Evolutionary conservation across 2,113 vertebrate species (phyloP), one percentile per base, ranked within the genome.

Genomic region (Crotalus helleri): DNA sequence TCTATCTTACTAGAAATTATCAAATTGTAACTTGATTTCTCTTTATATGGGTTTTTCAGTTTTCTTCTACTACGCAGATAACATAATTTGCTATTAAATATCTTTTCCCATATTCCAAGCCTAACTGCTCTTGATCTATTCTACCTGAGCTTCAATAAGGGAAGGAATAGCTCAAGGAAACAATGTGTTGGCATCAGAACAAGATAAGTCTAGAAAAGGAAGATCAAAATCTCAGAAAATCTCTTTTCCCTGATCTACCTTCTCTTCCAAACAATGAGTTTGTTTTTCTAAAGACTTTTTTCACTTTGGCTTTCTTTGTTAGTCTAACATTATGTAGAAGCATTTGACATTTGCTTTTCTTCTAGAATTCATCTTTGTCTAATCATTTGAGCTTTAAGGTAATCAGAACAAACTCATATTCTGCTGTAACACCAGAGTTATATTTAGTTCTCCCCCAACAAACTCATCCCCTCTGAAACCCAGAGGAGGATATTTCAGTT

Each of bases 221-320:
- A n/a, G 94, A 13, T n/a, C 21, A 88, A 91, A 23, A 81, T 29
- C 49, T n/a, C 55, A 51, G 81, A 91, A 91, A 58, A 86, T 39
- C 49, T 54, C 19, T 10, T 81, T 91, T 90, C 61, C 17, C 46
- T 33, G 10, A 4, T 10, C 26, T 54, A 69, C 10, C 61, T 54
- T 69, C 51, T 69, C 17, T 69, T 91, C 46, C n/a, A 29, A 51
- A 69, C 69, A 95, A 87, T 92, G 93, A 85, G 8, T 90, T 57
- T 88, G 93, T 92, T 57, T 44, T 85, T 4, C 81, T 93, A 89
- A 29, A 93, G 26, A 29, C 58, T 94, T 58, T 92, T 17, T 54
- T 95, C 94, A 92, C 81, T 95, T 95, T 1, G 64, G 61, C 87
- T 93, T 64, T 91, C 92, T 91, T 94, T 94, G 54, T 89, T 95